Base-by-base conservation (phyloP, 2,113 vertebrate genomes). In the Chrysemys picta region DNA sequence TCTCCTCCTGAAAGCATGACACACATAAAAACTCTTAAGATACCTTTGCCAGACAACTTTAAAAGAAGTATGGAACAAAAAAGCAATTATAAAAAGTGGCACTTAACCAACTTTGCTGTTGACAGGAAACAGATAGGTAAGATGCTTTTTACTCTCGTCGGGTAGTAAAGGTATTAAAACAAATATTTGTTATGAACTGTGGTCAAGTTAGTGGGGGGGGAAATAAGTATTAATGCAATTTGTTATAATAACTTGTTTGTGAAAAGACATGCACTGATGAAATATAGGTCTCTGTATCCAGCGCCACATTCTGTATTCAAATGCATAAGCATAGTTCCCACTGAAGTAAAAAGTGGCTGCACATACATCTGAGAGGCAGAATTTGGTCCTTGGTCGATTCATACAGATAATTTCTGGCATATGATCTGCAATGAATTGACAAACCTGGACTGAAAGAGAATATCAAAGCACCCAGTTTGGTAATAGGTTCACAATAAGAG, bases 61-160 rank as follows among this genome's bases (percentile, higher is more conserved):
- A n/a, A 89, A 45, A 84, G 86, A 45, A 94, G 80, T 59, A 69
- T 0, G 6, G 42, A 82, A 80, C 42, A 78, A 84, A 95, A 93
- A 93, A 76, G 89, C 91, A 94, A 93, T 97, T 93, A 87, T 16
- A 79, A 92, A 93, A 93, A 95, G 95, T 91, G 96, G 94, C 93
- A 91, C 93, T 52, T 89, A 93, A 95, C 96, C 97, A 96, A 53
- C 57, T 52, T n/a, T 5, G 80, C 91, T 38, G 92, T 24, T 89
- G 96, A 90, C 94, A 95, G 81, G 85, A 86, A 96, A 82, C 95
- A 96, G 96, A 94, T 80, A 87, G 94, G 93, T 78, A 95, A 75
- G 75, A 92, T 57, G 10, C 56, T 57, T 57, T 57, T 85, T 57
- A 59, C 35, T 62, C 87, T 54, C 27, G 0, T 4, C 11, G 82